A percentile compares a stretch with the other conserved stretches of the same genome.
These are phyloP conservation scores for Kryphioiulus occultus DNA, from an alignment of 2,888 invertebrate species.

Conservation along the genomic window DNA sequence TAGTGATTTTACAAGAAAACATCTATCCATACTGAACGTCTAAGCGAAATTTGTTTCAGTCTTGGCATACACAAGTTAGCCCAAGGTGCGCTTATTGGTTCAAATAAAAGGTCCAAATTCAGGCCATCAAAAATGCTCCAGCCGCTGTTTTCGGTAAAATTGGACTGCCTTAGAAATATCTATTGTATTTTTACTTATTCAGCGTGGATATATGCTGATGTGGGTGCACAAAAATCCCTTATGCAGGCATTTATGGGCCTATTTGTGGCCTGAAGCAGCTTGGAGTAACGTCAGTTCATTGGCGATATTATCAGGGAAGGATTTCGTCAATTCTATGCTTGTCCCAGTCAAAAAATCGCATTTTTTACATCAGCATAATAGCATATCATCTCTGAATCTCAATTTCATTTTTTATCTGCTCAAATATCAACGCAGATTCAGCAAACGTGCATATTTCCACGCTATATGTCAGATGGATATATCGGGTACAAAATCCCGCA, in stretches of 20 bases:
- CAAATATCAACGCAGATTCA: too few species aligned
- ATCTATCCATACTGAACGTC: too few species aligned
- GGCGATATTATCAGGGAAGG: neutral
- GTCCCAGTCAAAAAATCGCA: neutral
- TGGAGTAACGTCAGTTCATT: neutral
- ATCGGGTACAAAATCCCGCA: too few species aligned
- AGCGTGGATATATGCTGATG: too few species aligned
- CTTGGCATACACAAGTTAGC: neutral
- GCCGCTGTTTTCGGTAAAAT: neutral
- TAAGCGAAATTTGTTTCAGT: neutral
- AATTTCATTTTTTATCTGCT: too few species aligned
- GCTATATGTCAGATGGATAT: too few species aligned
- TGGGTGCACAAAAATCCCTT: too few species aligned
- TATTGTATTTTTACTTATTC: too few species aligned
- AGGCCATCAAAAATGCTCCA: neutral
- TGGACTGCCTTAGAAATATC: neutral
- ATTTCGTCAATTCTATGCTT: neutral
- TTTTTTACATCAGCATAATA: neutral
- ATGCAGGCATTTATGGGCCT: neutral
- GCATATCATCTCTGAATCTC: neutral
- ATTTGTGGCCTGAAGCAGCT: neutral
- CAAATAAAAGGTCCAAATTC: too few species aligned
- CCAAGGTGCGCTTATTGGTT: too few species aligned
- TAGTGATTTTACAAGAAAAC: neutral
- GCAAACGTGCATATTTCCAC: too few species aligned